Conservation (phyloP, 2,113 vertebrate genomes). For the Columbina picui region DNA sequence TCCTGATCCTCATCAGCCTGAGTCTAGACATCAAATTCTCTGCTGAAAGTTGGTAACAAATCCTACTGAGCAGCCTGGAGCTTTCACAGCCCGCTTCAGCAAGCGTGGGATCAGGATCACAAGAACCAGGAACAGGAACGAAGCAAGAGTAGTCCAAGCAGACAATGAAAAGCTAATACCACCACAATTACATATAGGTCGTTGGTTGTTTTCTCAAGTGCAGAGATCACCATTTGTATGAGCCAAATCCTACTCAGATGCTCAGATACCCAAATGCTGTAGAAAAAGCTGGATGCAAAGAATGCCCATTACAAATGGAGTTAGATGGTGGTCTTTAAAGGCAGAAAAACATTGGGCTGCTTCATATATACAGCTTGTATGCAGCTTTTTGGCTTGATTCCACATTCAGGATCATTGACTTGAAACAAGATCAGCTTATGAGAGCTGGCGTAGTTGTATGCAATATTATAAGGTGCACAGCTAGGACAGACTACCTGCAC, state of each 20-base stretch:
- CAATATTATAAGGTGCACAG: neutral
- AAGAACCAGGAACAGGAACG: neutral
- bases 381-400: neutral
- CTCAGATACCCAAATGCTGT: neutral
- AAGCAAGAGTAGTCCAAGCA: neutral
- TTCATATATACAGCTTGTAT: neutral
- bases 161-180: neutral
- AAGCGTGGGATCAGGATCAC: neutral
- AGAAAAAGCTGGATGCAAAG: neutral
- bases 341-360: neutral
- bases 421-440: neutral
- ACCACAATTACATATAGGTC: neutral
- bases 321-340: neutral
- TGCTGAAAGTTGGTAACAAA: neutral
- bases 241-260: neutral
- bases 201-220: neutral
- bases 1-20: neutral
- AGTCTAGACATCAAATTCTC: neutral
- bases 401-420: neutral
- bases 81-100: neutral
- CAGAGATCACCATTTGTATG: neutral
- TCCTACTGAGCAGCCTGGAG: neutral
- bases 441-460: neutral
- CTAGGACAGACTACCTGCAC: neutral
- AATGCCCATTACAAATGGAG: neutral